Evolutionary conservation across 2,888 invertebrate genomes (phyloP).

Genomic region (Notodromas monacha): DNA sequence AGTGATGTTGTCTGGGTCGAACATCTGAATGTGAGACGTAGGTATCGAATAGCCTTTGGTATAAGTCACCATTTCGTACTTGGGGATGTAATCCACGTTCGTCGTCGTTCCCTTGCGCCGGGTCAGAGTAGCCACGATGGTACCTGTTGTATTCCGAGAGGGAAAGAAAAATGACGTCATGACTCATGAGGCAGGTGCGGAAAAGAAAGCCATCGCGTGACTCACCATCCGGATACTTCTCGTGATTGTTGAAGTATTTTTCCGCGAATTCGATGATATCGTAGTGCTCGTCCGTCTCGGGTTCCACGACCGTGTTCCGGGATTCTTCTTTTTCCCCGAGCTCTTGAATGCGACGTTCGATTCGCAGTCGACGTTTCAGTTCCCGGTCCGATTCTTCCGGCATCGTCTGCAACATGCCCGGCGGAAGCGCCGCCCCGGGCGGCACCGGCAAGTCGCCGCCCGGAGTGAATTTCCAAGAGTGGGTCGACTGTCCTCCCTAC

Average conservation of each 20-base stretch:
- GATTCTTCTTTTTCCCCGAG: slow-evolving; percentile 27
- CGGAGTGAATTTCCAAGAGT: slow-evolving; percentile 14
- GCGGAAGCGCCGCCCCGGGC: slow-evolving; percentile 6
- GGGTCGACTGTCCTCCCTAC: slow-evolving; percentile 11
- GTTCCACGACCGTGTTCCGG: no score
- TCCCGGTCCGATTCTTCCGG: neutral
- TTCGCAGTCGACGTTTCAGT: slow-evolving; percentile 34
- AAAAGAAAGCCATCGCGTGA: neutral
- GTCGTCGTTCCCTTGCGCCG: slow-evolving; percentile 35
- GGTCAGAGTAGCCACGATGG: slow-evolving; percentile 51
- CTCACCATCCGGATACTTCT: slow-evolving; percentile 41
- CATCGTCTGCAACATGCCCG: neutral
- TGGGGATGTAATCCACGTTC: slow-evolving; percentile 32
- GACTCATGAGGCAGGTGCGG: neutral
- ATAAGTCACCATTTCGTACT: slow-evolving; percentile 69
- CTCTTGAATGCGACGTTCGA: slow-evolving; percentile 52
- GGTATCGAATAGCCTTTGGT: slow-evolving; percentile 60
- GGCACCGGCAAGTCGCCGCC: slow-evolving; percentile 14
- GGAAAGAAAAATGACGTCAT: slow-evolving; percentile 6
- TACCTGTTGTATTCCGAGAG: slow-evolving; percentile 15
- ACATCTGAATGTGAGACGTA: slow-evolving; percentile 70
- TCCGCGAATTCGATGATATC: slow-evolving; percentile 80
- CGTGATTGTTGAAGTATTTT: slow-evolving; percentile 61
- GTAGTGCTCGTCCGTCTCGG: slow-evolving; percentile 23
- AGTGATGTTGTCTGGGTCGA: slow-evolving; percentile 70